These are phyloP conservation scores for Sebastes jordani DNA, from an alignment of 2,797 vertebrate species.

Conservation along the genomic window DNA sequence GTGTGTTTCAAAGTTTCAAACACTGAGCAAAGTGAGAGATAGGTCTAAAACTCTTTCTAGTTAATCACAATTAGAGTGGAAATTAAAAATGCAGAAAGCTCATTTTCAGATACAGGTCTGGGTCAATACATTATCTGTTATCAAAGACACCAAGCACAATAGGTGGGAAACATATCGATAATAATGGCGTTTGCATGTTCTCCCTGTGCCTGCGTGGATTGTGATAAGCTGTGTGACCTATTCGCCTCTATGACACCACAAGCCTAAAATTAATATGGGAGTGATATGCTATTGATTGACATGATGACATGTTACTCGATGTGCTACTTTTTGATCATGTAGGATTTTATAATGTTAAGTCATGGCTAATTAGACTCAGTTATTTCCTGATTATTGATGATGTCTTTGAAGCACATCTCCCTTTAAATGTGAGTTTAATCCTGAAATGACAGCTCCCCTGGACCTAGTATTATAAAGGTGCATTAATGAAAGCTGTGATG, in stretches of 20 bases:
- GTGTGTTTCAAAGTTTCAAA: background rate
- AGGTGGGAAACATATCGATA: background rate
- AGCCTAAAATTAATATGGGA: background rate
- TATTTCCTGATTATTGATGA: background rate
- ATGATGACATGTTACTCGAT: background rate
- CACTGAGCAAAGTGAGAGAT: background rate
- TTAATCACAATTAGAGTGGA: background rate
- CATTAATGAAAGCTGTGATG: background rate
- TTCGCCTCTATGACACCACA: background rate
- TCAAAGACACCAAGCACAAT: background rate
- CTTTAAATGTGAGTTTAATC: slow-evolving; percentile 2
- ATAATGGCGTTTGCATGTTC: background rate
- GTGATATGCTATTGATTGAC: background rate
- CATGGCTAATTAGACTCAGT: background rate
- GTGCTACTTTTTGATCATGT: background rate
- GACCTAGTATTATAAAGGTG: background rate
- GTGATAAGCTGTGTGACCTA: background rate
- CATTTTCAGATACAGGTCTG: background rate
- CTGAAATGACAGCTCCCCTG: background rate
- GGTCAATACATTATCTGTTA: background rate
- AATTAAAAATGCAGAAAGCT: background rate
- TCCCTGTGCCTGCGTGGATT: background rate
- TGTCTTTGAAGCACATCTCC: background rate
- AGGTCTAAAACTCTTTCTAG: background rate
- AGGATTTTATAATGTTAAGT: background rate